Percentiles rank a stretch among this genome's conserved stretches.
phyloP scores from a whole-genome alignment of 2,888 invertebrate species.

The Drosophila heteroneura region DNA sequence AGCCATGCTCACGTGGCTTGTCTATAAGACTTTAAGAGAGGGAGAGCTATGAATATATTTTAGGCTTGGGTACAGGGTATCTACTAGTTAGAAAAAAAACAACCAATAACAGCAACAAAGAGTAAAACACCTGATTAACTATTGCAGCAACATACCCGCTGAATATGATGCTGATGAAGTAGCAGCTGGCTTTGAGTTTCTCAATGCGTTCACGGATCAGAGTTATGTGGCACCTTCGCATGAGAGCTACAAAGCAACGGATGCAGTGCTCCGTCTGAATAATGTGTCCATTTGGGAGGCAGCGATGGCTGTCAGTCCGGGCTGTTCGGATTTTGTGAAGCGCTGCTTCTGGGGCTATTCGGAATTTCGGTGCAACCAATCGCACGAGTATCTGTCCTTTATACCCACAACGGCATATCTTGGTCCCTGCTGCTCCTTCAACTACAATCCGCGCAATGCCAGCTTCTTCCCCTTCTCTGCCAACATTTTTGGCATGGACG shows the following conservation, averaged over 20 bases:
- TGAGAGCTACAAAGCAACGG: slow-evolving; percentile 70
- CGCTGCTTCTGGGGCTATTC: slow-evolving; percentile 84
- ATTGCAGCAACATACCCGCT: slow-evolving; percentile 75
- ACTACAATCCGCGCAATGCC: slow-evolving; percentile 83
- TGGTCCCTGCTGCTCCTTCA: slow-evolving; percentile 85
- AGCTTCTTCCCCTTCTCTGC: slow-evolving; percentile 83
- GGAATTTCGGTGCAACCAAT: slow-evolving; percentile 83
- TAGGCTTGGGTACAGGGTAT: neutral
- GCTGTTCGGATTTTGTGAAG: slow-evolving; percentile 83
- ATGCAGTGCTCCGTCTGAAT: slow-evolving; percentile 78
- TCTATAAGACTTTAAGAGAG: neutral
- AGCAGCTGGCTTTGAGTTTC: slow-evolving; percentile 77
- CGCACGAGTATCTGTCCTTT: slow-evolving; percentile 82
- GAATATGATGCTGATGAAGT: slow-evolving; percentile 71
- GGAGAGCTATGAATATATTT: neutral
- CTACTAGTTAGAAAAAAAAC: neutral
- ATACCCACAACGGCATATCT: slow-evolving; percentile 82
- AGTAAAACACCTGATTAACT: neutral
- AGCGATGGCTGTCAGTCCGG: slow-evolving; percentile 80
- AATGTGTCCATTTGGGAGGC: slow-evolving; percentile 83
- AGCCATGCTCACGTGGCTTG: neutral
- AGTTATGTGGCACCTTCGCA: slow-evolving; percentile 71
- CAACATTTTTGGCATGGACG: slow-evolving; percentile 84
- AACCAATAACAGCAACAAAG: neutral
- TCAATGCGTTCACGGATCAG: slow-evolving; percentile 84